Percentiles rank a stretch among this genome's conserved stretches.
Conservation (phyloP, 2,888 invertebrate genomes). For the Calliphora vomitoria region DNA sequence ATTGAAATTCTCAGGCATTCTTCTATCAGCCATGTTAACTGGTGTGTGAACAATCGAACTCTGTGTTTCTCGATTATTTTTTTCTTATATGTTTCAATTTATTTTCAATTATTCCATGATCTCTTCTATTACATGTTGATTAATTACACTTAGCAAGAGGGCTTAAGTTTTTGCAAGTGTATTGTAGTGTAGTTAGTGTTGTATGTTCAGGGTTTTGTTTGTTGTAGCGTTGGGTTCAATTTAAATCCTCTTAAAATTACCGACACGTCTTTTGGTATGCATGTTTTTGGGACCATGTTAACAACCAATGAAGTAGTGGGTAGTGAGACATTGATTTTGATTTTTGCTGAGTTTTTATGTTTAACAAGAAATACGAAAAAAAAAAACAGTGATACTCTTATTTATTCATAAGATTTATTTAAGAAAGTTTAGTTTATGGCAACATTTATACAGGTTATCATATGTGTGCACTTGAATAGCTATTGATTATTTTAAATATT, state of each 20-base stretch:
- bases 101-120: constrained; percentile 68
- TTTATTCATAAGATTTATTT: too few species aligned
- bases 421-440: too few species aligned
- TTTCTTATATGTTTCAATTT: constrained; percentile 55
- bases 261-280: constrained; percentile 66
- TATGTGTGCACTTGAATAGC: too few species aligned
- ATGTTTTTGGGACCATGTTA: constrained; percentile 61
- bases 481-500: too few species aligned
- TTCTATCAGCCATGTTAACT: constrained; percentile 36
- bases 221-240: constrained; percentile 45
- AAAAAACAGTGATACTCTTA: too few species aligned
- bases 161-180: neutral
- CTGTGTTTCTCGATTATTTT: constrained; percentile 3
- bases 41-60: constrained; percentile 45
- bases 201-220: neutral
- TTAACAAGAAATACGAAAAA: too few species aligned
- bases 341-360: constrained; percentile 19
- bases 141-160: constrained; percentile 45
- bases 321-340: constrained; percentile 69
- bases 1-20: constrained; percentile 39
- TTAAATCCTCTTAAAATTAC: constrained; percentile 70
- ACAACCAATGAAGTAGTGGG: constrained; percentile 66
- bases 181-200: neutral
- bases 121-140: constrained; percentile 60
- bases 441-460: too few species aligned